phyloP scores from a whole-genome alignment of 2,113 vertebrate genomes.

The Aix galericulata region DNA sequence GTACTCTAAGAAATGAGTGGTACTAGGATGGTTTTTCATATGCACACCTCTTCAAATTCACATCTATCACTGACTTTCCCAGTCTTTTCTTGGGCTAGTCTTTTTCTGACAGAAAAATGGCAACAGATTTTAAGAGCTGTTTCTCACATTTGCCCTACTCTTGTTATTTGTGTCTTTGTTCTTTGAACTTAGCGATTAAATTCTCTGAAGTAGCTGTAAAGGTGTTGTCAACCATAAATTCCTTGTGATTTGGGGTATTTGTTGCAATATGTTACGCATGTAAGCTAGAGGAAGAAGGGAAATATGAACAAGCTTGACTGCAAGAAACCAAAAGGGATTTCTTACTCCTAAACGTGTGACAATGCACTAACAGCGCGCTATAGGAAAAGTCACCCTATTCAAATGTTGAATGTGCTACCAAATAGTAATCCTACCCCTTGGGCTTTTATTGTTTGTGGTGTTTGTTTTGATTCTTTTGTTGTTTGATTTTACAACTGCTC shows the following conservation, averaged over 20 bases:
- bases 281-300: background rate
- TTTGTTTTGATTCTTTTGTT: background rate
- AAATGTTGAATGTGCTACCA: accelerated
- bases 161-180: background rate
- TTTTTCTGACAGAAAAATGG: background rate
- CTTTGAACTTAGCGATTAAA: background rate
- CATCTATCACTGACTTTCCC: background rate
- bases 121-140: too few relatives aligned
- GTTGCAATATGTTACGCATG: background rate
- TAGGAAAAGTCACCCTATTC: background rate
- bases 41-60: background rate
- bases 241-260: too few relatives aligned
- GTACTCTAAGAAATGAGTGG: background rate
- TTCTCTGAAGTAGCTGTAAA: background rate
- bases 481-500: background rate
- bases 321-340: background rate
- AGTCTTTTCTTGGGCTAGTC: background rate
- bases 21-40: background rate
- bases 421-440: accelerated
- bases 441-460: background rate
- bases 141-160: background rate
- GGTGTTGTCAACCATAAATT: background rate
- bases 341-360: background rate
- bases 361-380: too few relatives aligned
- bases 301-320: background rate